Conservation (phyloP, 2,888 invertebrate genomes). For the Eilema caniola region DNA sequence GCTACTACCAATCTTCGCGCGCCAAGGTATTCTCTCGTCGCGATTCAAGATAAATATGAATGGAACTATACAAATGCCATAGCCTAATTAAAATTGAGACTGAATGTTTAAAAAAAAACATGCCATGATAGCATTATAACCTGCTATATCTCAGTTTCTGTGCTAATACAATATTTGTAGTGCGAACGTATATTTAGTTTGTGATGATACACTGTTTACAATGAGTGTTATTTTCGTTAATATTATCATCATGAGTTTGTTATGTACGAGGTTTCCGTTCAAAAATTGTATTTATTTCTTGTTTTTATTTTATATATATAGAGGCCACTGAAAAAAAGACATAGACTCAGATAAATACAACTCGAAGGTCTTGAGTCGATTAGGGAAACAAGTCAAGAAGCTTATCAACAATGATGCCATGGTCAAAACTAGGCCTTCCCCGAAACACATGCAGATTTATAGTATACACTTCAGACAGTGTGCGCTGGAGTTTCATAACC, state of each 20-base stretch:
- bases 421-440: background rate
- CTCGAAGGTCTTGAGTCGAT: background rate
- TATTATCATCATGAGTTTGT: slow-evolving; percentile 10
- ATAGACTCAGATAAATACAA: background rate
- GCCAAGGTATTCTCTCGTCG: too few relatives aligned
- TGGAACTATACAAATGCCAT: too few relatives aligned
- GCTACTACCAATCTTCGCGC: too few relatives aligned
- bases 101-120: background rate
- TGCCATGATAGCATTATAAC: background rate
- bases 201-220: slow-evolving; percentile 13
- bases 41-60: too few relatives aligned
- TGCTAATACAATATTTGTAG: slow-evolving; percentile 13
- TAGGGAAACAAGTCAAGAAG: background rate
- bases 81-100: too few relatives aligned
- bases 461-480: too few relatives aligned
- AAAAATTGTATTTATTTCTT: background rate
- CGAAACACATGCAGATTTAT: too few relatives aligned
- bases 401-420: background rate
- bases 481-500: too few relatives aligned
- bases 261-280: slow-evolving; percentile 12
- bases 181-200: background rate
- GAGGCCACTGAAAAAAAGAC: background rate
- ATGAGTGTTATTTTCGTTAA: slow-evolving; percentile 12
- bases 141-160: slow-evolving; percentile 11
- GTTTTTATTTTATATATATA: background rate